Evolutionary conservation across 2,797 vertebrate genomes (phyloP).

Genomic region (Benthosema pterotum): DNA sequence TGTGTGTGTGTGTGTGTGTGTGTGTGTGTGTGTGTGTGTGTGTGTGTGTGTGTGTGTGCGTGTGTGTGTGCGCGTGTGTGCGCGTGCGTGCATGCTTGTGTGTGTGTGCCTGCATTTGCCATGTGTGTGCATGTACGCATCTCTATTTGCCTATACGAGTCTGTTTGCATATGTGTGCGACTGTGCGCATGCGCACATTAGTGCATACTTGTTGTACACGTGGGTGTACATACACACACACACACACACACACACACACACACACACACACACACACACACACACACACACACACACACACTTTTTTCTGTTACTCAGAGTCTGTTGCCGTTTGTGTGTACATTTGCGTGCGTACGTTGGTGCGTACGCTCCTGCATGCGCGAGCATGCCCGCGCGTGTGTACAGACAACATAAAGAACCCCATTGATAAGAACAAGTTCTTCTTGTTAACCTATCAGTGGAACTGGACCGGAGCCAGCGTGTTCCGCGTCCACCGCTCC

Average conservation of each 20-base stretch:
- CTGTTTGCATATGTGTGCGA: too few species aligned
- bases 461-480: constrained; percentile 67
- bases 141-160: too few species aligned
- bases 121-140: constrained; percentile 9
- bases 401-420: constrained; percentile 75
- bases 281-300: too few species aligned
- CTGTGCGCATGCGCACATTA: too few species aligned
- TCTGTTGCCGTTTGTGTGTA: constrained; percentile 32
- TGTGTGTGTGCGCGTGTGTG: constrained; percentile 29
- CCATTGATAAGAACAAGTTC: constrained; percentile 86
- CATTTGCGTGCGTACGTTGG: constrained; percentile 18
- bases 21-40: constrained; percentile 16
- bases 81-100: constrained; percentile 19
- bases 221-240: too few species aligned
- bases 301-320: constrained; percentile 34
- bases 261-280: too few species aligned
- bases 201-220: too few species aligned
- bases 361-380: constrained; percentile 28
- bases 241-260: too few species aligned
- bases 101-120: too few species aligned
- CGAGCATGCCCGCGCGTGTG: constrained; percentile 44
- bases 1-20: constrained; percentile 1
- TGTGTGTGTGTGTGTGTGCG: constrained; percentile 36
- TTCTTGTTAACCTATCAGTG: constrained; percentile 82
- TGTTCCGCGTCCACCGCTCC: constrained; percentile 41